phyloP scores from a whole-genome alignment of 1,140 invertebrate genomes.

The Adoxophyes honmai region DNA sequence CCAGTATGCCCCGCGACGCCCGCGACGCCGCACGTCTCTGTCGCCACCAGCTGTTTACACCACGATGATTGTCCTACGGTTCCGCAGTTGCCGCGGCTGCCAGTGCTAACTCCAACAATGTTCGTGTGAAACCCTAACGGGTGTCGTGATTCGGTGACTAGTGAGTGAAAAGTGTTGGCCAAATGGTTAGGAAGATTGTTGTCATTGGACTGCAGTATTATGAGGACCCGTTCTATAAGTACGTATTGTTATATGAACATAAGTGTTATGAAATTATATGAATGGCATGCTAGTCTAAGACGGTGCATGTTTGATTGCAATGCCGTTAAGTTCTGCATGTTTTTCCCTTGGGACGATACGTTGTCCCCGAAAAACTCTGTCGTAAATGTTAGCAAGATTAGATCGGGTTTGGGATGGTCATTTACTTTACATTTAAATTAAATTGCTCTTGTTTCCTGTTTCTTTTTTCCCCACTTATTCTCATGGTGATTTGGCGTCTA shows the following conservation, averaged over 20 bases:
- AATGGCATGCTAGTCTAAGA: no score
- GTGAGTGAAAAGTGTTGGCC: slow-evolving; percentile 33
- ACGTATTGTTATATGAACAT: slow-evolving; percentile 25
- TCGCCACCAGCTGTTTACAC: slow-evolving; percentile 4
- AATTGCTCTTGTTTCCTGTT: no score
- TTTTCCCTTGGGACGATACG: no score
- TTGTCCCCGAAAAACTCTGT: neutral
- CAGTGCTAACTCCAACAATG: slow-evolving; percentile 33
- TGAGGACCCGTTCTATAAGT: slow-evolving; percentile 71
- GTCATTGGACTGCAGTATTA: slow-evolving; percentile 66
- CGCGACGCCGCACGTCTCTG: slow-evolving; percentile 37
- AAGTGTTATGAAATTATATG: no score
- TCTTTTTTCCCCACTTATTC: no score
- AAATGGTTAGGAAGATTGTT: slow-evolving; percentile 71
- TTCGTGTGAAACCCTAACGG: slow-evolving; percentile 44
- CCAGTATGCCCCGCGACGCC: slow-evolving; percentile 51
- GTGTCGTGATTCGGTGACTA: slow-evolving; percentile 36
- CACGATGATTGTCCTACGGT: neutral
- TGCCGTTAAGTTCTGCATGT: no score
- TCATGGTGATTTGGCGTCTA: no score
- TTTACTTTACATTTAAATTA: no score
- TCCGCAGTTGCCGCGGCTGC: neutral
- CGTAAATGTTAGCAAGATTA: neutral
- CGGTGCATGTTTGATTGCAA: no score
- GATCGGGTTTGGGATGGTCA: no score